A percentile compares a stretch with the other conserved stretches of the same genome.
phyloP scores from a whole-genome alignment of 1,140 invertebrate genomes.

The Drosophila nigrodunni region DNA sequence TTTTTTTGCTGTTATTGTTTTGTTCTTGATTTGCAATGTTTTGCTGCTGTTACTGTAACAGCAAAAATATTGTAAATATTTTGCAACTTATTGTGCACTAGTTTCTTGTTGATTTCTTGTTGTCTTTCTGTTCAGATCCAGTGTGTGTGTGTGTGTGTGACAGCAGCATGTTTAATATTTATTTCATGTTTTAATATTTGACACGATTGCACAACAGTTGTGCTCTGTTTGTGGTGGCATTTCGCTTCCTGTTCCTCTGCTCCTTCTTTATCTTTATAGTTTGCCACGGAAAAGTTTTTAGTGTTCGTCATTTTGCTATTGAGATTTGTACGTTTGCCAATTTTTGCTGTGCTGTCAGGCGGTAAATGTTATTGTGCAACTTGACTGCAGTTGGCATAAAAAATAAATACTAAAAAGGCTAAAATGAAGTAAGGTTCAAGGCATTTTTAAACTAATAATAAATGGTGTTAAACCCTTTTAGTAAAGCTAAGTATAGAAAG shows the following conservation, averaged over 20 bases:
- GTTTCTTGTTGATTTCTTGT: constrained; percentile 57
- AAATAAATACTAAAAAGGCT: neutral
- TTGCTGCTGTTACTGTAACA: constrained; percentile 25
- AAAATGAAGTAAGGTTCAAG: neutral
- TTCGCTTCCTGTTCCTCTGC: neutral
- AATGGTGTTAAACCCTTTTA: no score
- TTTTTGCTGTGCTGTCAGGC: constrained; percentile 24
- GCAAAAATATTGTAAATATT: constrained; percentile 69
- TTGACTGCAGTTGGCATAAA: constrained; percentile 36
- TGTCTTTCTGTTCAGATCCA: neutral
- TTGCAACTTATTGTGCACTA: constrained; percentile 73
- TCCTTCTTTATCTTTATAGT: constrained; percentile 10
- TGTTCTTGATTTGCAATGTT: constrained; percentile 13
- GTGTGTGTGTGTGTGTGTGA: constrained; percentile 29
- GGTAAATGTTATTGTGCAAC: constrained; percentile 68
- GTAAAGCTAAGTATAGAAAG: no score
- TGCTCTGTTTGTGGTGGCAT: constrained; percentile 34
- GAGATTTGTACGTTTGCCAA: constrained; percentile 28
- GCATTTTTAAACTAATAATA: neutral
- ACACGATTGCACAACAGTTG: constrained; percentile 80
- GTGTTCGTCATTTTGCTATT: constrained; percentile 53
- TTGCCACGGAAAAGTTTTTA: constrained; percentile 52
- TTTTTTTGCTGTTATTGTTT: constrained; percentile 12
- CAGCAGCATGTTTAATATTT: constrained; percentile 74
- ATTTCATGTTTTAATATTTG: constrained; percentile 84